Conservation (phyloP, 2,797 vertebrate genomes). For the Neosilurus hyrtlii region DNA sequence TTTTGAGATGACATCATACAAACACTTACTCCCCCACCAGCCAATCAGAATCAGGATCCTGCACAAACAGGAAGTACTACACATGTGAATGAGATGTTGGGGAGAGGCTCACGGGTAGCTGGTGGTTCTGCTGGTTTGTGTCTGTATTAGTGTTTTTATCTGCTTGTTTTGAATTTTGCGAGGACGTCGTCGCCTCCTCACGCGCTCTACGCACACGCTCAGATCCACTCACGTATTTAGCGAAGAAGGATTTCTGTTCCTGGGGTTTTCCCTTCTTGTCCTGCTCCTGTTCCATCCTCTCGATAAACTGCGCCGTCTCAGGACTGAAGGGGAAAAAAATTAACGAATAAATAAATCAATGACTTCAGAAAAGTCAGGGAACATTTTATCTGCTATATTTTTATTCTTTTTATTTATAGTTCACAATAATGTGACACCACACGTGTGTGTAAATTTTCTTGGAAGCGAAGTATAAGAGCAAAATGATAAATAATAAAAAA, state of each 20-base stretch:
- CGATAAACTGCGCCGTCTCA: slow-evolving; percentile 84
- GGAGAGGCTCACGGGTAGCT: neutral
- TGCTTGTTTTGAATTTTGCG: neutral
- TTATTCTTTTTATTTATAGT: no score
- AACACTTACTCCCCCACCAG: neutral
- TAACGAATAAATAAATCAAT: neutral
- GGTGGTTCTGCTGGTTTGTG: neutral
- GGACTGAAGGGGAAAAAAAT: slow-evolving; percentile 69
- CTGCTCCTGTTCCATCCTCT: slow-evolving; percentile 83
- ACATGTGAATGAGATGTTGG: neutral
- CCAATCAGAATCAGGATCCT: neutral
- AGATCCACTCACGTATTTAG: slow-evolving; percentile 84
- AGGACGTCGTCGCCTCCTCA: neutral
- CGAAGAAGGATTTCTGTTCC: slow-evolving; percentile 94
- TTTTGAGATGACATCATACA: neutral
- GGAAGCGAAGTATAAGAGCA: neutral
- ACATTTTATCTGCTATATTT: no score
- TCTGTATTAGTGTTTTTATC: neutral
- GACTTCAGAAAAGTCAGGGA: neutral
- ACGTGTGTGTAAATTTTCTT: no score
- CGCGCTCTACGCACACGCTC: neutral
- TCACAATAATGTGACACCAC: no score
- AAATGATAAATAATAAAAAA: neutral
- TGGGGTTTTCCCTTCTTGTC: slow-evolving; percentile 90
- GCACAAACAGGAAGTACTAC: neutral